Evolutionary conservation across 2,888 invertebrate species (phyloP).

Genomic region (Syritta pipiens): DNA sequence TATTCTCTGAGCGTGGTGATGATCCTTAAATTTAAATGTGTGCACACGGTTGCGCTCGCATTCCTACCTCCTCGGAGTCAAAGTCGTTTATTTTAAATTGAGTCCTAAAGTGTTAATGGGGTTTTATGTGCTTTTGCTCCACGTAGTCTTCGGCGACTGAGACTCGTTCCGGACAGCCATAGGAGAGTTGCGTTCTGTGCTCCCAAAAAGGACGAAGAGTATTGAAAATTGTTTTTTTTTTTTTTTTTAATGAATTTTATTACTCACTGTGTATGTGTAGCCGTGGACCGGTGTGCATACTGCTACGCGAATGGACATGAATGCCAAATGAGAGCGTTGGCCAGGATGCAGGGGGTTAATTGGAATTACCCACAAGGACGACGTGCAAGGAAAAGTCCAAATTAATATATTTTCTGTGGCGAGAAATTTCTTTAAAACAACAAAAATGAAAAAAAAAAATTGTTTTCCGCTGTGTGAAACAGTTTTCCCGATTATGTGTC

Average conservation of each 20-base stretch:
- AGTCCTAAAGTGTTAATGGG: conserved; percentile 68
- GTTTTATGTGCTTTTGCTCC: conserved; percentile 54
- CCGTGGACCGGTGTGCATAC: not conserved
- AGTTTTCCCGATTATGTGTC: conserved; percentile 15
- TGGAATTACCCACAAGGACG: conserved; percentile 42
- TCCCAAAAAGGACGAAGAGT: conserved; percentile 21
- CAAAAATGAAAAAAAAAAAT: too few species aligned
- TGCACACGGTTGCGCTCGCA: conserved; percentile 36
- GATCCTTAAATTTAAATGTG: conserved; percentile 64
- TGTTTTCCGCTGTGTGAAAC: too few species aligned
- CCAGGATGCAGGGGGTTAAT: conserved; percentile 30
- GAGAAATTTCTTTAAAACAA: conserved; percentile 7
- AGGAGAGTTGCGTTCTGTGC: too few species aligned
- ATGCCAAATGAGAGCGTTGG: conserved; percentile 43
- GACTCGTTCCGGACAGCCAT: too few species aligned
- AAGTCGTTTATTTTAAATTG: conserved; percentile 68
- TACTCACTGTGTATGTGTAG: conserved; percentile 15
- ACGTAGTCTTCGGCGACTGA: too few species aligned
- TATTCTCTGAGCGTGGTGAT: conserved; percentile 14
- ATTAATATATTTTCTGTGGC: conserved; percentile 36
- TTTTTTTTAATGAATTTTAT: conserved; percentile 53
- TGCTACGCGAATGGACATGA: conserved; percentile 33
- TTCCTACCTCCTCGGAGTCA: conserved; percentile 49
- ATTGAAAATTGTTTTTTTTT: conserved; percentile 26
- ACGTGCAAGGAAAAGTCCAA: conserved; percentile 30